These are phyloP conservation scores for Nansenia antarctica DNA, from an alignment of 2,113 vertebrate genomes.

Conservation along the genomic window DNA sequence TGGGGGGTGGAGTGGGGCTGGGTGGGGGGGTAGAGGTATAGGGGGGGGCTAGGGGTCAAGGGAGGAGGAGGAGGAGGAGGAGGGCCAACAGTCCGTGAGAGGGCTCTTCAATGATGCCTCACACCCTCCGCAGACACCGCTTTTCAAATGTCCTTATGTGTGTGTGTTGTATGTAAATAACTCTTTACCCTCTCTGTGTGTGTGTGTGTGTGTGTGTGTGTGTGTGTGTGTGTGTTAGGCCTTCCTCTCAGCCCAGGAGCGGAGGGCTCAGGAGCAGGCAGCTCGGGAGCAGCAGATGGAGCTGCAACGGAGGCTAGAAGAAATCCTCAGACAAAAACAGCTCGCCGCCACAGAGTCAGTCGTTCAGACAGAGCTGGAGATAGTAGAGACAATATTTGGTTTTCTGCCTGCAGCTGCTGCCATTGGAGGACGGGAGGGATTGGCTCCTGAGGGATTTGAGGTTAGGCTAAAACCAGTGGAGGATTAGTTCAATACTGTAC, in stretches of 20 bases:
- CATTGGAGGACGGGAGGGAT: slow-evolving; percentile 66
- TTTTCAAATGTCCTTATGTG: no score
- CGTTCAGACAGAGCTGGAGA: slow-evolving; percentile 70
- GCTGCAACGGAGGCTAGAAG: slow-evolving; percentile 43
- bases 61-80: no score
- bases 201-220: neutral
- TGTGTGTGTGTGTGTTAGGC: slow-evolving; percentile 56
- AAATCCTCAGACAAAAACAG: slow-evolving; percentile 7
- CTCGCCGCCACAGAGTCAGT: slow-evolving; percentile 36
- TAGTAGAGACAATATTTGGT: slow-evolving; percentile 76
- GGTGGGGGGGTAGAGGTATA: no score
- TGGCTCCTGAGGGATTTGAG: slow-evolving; percentile 66
- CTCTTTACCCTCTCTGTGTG: neutral
- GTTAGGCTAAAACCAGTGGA: slow-evolving; percentile 52
- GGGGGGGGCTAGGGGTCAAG: no score
- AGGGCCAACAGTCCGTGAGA: no score
- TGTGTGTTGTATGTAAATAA: no score
- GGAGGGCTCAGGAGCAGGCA: slow-evolving; percentile 14
- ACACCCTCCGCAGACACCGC: no score
- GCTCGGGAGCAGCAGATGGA: slow-evolving; percentile 44
- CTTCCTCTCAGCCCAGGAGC: slow-evolving; percentile 26
- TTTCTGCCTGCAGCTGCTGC: slow-evolving; percentile 71
- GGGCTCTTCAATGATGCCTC: no score
- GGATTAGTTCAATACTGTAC: neutral
- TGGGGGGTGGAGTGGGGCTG: no score